Evolutionary conservation across 2,888 invertebrate species (phyloP), one percentile per base, ranked within the genome.

Genomic region (Drosophila parthenogenetica): DNA sequence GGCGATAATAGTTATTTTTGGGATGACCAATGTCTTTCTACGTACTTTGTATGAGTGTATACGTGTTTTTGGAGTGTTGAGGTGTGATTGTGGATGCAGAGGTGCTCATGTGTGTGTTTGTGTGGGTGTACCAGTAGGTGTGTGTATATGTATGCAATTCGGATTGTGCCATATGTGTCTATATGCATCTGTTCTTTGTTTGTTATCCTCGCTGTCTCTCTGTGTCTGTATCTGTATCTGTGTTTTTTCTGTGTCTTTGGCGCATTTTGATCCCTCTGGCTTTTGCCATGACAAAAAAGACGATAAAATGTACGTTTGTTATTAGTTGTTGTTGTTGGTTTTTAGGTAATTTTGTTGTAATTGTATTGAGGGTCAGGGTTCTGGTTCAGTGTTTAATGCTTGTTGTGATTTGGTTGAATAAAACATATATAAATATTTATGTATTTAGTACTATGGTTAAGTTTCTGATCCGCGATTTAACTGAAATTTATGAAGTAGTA

Each of bases 301-400:
- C 68, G 65, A 73, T 68, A 63, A 77, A 64, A 69, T 76, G 73
- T 64, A 58, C 58, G 51, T 51, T 57, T 63, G 14, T 40, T 25
- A 11, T 49, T 11, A 32, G 50, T 67, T 57, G 46, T 35, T 39
- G 29, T 29, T 48, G 58, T 59, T 61, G 55, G 51, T 42, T 40
- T 67, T 48, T 5, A 22, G 57, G 42, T 50, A 25, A 35, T 62
- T 29, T 29, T 29, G 29, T 49, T 53, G 62, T 65, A 70, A 50
- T 58, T 61, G 42, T 63, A 66, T 51, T 46, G 54, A 42, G 58
- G 48, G 37, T 60, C 60, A 49, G 58, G 68, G 60, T 66, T 51
- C 32, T 58, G 69, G 55, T 60, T 70, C 63, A 77, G 81, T 89
- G 84, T 87, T 22, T 73, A 81, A 90, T 90, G 88, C 88, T 89